phyloP scores from a whole-genome alignment of 1,140 invertebrate genomes.

The Sogatella furcifera region DNA sequence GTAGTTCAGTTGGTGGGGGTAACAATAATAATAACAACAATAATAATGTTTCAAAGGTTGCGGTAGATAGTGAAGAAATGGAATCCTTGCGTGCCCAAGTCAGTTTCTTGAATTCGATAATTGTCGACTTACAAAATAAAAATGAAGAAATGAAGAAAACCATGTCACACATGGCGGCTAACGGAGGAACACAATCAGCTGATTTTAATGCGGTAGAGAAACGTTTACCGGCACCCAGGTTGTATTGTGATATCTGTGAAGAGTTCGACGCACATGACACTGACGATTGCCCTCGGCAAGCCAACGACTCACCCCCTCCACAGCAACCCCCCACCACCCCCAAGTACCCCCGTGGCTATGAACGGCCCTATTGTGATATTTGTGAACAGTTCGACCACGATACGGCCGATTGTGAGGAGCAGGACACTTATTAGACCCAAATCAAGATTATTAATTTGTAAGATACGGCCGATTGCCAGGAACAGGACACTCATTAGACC shows the following conservation, averaged over 20 bases:
- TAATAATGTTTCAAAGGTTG: background rate
- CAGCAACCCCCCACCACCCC: conserved; percentile 25
- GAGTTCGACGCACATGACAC: conserved; percentile 93
- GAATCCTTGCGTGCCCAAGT: conserved; percentile 62
- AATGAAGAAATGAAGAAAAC: conserved; percentile 46
- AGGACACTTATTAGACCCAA: conserved; percentile 58
- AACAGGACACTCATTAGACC: too few species aligned
- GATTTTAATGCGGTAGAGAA: conserved; percentile 26
- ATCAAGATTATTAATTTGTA: too few species aligned
- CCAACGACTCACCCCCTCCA: conserved; percentile 41
- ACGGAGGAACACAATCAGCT: conserved; percentile 50
- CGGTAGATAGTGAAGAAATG: conserved; percentile 42
- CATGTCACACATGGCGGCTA: conserved; percentile 50
- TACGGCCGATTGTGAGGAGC: conserved; percentile 66
- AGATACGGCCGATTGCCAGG: too few species aligned
- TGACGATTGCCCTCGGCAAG: conserved; percentile 88
- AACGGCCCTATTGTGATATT: conserved; percentile 79
- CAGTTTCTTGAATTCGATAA: conserved; percentile 89
- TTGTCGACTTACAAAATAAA: conserved; percentile 89
- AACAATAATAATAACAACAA: conserved; percentile 25
- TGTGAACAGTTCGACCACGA: conserved; percentile 85
- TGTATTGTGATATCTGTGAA: conserved; percentile 97
- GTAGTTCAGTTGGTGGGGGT: conserved; percentile 1
- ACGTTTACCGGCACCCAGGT: conserved; percentile 51
- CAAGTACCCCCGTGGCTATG: conserved; percentile 30